Base-by-base conservation (phyloP, 64 coral and sea anemone genomes). In the Acropora yongei region DNA sequence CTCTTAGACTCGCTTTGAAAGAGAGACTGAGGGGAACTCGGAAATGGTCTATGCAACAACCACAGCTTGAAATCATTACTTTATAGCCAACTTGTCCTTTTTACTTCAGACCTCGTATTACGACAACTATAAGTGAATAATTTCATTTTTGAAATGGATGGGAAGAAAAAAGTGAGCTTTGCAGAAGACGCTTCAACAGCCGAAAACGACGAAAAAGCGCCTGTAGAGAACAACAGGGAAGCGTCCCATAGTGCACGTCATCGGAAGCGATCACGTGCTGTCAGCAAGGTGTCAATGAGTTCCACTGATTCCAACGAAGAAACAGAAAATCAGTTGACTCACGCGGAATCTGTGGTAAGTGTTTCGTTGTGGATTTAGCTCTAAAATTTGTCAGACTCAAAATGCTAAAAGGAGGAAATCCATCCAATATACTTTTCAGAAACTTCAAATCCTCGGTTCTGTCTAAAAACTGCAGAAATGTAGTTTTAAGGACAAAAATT, bases 151-250 rank as follows among this genome's bases (percentile, higher is more conserved):
- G 75, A 77, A 48, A 77, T 77, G 75, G 44, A 77, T 49, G 18
- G 11, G 3, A 45, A 77, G 42, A 77, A 77, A 48, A 77, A 77
- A 77, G 75, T 78, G 44, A 78, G 75, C 44, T 78, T 78, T 46
- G 43, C 4, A 0, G 75, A 48, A 1, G 6, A 13, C 4, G 5
- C 41, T 8, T 1, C 41, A 10, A 4, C 41, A 74, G 18, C 8
- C 4, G 17, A 45, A 8, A 48, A 48, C 8, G 78, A 57, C n/a
- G 78, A 80, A 2, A 2, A 80, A 12, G 19, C 12, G 0, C 49
- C 58, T 6, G 79, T 63, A 13, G 53, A 63, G 2, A 13, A 58
- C 39, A 65, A 16, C 39, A 6, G 41, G 3, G 79, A 49, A 16
- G 55, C 10, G 11, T 4, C 1, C 39, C 9, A 42, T 63, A 0